These are phyloP conservation scores for Zosterops lateralis DNA, from an alignment of 2,113 vertebrate species.

Conservation along the genomic window DNA sequence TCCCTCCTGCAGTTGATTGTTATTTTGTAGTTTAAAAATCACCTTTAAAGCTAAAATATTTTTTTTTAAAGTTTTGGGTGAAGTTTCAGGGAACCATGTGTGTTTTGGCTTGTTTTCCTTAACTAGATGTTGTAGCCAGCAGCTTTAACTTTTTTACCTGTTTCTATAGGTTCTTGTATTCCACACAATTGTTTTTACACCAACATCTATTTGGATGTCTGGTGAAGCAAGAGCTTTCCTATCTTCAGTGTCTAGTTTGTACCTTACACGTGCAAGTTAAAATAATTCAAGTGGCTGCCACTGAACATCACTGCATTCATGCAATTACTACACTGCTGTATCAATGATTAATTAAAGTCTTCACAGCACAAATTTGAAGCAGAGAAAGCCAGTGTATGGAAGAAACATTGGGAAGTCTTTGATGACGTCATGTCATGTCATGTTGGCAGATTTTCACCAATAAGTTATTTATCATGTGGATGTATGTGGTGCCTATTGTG, in stretches of 20 bases:
- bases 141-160: background rate
- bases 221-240: background rate
- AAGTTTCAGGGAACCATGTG: background rate
- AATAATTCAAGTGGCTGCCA: background rate
- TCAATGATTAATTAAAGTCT: background rate
- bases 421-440: background rate
- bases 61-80: background rate
- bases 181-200: background rate
- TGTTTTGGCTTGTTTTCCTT: background rate
- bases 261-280: background rate
- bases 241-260: background rate
- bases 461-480: background rate
- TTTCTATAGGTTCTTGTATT: accelerated
- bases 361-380: background rate
- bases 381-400: background rate
- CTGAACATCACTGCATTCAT: background rate
- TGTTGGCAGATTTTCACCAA: background rate
- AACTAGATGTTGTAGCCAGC: background rate
- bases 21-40: background rate
- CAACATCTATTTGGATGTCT: background rate
- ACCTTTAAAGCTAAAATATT: background rate
- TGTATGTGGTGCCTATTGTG: background rate
- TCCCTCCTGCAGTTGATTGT: accelerated
- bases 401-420: background rate
- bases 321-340: background rate